Base-by-base conservation (phyloP, 2,113 vertebrate genomes). In the Clupea harengus region DNA sequence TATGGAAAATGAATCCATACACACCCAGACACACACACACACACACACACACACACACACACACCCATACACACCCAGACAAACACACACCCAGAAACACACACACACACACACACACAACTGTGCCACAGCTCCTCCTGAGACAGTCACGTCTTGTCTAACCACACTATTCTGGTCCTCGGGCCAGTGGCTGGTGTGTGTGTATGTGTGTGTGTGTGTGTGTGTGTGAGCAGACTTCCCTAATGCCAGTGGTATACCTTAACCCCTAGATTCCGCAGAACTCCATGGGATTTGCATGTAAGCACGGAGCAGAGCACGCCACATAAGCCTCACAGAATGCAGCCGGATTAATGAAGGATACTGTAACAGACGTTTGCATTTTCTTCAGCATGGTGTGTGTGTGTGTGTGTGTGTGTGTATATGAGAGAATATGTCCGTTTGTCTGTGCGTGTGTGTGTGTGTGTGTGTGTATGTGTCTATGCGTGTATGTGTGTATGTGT, bases 381-480 rank as follows among this genome's bases (percentile, higher is more conserved):
- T 17, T 18, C 52, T 57, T 20, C 52, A 18, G 52, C 52, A 57
- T 57, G 52, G 72, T 44, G 72, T 78, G 28, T 15, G 25, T 78
- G 64, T 10, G 64, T 64, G 60, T 64, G 60, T 64, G 6, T 64
- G 60, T 0, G 54, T 72, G 60, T 10, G 46, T 75, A 81, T 49
- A 10, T 47, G 85, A 0, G 13, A n/a, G 28, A 10, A 54, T 67
- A 64, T 49, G 57, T 45, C 45, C 82, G 83, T 75, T 67, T 87
- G 78, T 84, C 39, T 57, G 60, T 10, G 6, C 75, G 50, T 86
- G 81, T 88, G 52, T 89, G 20, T 83, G 88, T 39, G 28, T 83
- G 88, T 84, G 64, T 82, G 83, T 86, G 86, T 83, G 81, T 83
- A 83, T 84, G 75, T 81, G 87, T 60, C 83, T 89, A 72, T 67